These are phyloP conservation scores for Lithophane socia DNA, from an alignment of 2,888 invertebrate genomes.

Conservation along the genomic window DNA sequence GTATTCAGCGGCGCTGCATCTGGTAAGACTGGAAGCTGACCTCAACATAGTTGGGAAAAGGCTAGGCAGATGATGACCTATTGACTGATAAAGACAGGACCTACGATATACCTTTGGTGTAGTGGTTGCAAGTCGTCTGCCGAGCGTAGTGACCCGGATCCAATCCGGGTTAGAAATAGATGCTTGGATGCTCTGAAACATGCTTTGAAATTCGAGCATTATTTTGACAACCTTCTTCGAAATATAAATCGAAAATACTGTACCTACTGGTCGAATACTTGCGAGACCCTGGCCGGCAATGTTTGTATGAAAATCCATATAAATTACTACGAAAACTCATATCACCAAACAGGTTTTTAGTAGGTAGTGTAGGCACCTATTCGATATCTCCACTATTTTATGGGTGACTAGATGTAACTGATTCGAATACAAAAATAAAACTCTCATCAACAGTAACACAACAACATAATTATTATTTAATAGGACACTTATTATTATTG, in stretches of 20 bases:
- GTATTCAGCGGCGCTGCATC: not conserved
- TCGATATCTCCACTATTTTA: not conserved
- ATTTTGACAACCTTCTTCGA: no score
- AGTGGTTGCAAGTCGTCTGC: not conserved
- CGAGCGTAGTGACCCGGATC: no score
- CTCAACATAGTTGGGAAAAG: not conserved
- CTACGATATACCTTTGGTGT: not conserved
- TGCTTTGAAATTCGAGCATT: no score
- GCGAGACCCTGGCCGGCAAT: no score
- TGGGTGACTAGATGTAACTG: not conserved
- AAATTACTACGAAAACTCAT: no score
- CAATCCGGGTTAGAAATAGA: no score
- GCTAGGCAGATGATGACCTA: not conserved
- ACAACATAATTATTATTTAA: constrained; percentile 25
- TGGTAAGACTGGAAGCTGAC: not conserved
- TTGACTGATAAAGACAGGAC: not conserved
- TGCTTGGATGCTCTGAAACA: no score
- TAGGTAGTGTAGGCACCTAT: not conserved
- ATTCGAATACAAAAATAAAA: constrained; percentile 38
- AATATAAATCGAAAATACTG: no score
- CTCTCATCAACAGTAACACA: constrained; percentile 10
- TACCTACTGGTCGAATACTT: no score
- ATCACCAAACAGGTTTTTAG: no score
- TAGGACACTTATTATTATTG: constrained; percentile 22
- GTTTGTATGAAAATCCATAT: no score